A percentile compares a stretch with the other conserved stretches of the same genome.
Conservation (phyloP, 2,113 vertebrate species). For the Bucco capensis region DNA sequence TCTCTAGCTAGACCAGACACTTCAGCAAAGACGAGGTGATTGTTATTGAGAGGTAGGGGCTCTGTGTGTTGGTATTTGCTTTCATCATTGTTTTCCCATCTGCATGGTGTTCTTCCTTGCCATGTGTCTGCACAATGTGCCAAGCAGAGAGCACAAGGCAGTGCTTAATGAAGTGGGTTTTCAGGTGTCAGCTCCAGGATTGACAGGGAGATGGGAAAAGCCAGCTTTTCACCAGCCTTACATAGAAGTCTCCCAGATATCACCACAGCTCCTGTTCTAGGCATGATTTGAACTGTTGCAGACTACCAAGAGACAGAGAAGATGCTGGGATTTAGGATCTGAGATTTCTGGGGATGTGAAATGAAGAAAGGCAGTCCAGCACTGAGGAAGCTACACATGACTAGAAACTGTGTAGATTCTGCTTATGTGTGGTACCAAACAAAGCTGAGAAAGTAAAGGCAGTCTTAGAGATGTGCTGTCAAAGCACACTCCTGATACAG, state of each 20-base stretch:
- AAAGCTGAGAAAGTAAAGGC: neutral
- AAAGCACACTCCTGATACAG: rapidly evolving
- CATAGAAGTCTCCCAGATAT: neutral
- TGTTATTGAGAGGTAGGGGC: neutral
- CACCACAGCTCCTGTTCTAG: neutral
- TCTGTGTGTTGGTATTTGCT: neutral
- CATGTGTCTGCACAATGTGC: rapidly evolving
- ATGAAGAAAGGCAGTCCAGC: neutral
- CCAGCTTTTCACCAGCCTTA: neutral
- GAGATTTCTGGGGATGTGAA: neutral
- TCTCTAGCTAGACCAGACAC: neutral
- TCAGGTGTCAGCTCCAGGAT: neutral
- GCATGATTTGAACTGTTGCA: rapidly evolving
- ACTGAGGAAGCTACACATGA: neutral
- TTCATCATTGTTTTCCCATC: neutral
- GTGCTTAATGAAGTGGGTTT: rapidly evolving
- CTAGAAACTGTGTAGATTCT: neutral
- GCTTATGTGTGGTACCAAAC: neutral
- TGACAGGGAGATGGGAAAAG: neutral
- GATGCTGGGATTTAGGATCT: neutral
- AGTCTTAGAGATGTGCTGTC: neutral
- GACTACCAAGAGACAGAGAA: neutral
- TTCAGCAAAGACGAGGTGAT: neutral
- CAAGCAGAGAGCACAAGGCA: neutral
- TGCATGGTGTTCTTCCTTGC: neutral